A percentile compares a stretch with the other conserved stretches of the same genome.
These are phyloP conservation scores for Omphaloscelis lunosa DNA, from an alignment of 2,888 invertebrate species.

Conservation along the genomic window DNA sequence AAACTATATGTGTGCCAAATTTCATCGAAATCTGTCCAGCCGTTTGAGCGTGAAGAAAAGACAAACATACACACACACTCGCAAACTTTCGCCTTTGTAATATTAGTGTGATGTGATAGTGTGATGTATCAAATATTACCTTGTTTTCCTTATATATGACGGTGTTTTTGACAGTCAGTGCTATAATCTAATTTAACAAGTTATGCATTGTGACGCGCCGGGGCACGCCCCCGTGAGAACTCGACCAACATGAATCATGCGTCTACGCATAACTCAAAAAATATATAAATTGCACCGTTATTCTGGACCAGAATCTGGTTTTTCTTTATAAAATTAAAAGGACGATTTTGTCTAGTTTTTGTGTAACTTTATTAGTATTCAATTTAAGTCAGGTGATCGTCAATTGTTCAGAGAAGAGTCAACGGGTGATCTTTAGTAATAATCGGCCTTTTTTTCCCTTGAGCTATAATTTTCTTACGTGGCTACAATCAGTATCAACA, in stretches of 20 bases:
- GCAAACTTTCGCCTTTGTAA: too few species aligned
- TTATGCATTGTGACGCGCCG: neutral
- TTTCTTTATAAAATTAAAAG: conserved; percentile 31
- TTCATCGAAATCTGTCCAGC: too few species aligned
- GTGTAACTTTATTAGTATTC: neutral
- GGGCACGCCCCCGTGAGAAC: conserved; percentile 35
- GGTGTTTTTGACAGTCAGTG: neutral
- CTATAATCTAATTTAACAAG: conserved; percentile 21
- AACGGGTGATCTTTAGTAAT: neutral
- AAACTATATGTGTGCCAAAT: too few species aligned
- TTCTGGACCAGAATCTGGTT: neutral
- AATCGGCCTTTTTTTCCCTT: neutral
- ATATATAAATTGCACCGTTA: neutral
- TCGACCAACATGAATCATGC: conserved; percentile 44
- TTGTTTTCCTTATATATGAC: conserved; percentile 18
- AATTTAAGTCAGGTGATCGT: neutral
- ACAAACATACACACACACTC: too few species aligned
- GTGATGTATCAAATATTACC: neutral
- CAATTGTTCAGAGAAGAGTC: neutral
- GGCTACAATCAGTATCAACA: neutral
- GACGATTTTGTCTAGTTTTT: conserved; percentile 9
- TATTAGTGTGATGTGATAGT: too few species aligned
- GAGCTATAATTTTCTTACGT: neutral
- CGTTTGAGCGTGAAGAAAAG: too few species aligned
- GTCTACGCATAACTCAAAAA: conserved; percentile 6